Percentiles rank a stretch among this genome's conserved stretches.
phyloP scores from a whole-genome alignment of 1,140 invertebrate genomes.

The Sinella curviseta region DNA sequence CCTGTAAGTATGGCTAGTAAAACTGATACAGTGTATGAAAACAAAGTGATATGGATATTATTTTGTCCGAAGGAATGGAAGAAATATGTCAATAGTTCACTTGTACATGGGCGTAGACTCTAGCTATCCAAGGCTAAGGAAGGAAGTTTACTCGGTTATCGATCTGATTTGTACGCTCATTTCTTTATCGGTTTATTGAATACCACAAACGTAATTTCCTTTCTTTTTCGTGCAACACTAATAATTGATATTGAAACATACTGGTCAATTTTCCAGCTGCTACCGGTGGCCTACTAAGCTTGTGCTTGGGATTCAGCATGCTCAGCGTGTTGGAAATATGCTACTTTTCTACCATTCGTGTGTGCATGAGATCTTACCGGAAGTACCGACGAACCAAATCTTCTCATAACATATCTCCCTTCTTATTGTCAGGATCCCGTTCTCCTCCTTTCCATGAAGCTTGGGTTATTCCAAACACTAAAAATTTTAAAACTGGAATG shows the following conservation, averaged over 20 bases:
- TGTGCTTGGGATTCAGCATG: background rate
- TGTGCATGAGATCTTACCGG: background rate
- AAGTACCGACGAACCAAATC: background rate
- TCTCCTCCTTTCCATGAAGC: too few species aligned
- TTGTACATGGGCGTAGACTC: constrained; percentile 32
- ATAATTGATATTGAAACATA: too few species aligned
- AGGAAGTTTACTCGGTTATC: constrained; percentile 29
- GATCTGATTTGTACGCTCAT: constrained; percentile 25
- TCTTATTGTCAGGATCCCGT: too few species aligned
- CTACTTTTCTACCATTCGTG: constrained; percentile 3
- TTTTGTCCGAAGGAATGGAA: background rate
- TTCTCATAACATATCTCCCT: too few species aligned
- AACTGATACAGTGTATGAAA: too few species aligned
- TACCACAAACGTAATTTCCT: too few species aligned
- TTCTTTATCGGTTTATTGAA: background rate
- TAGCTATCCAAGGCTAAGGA: constrained; percentile 31
- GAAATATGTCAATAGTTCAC: constrained; percentile 41
- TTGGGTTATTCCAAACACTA: too few species aligned
- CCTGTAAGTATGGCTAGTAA: constrained; percentile 9
- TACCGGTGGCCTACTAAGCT: constrained; percentile 64
- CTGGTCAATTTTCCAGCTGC: constrained; percentile 54
- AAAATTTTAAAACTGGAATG: too few species aligned
- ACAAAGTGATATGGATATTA: background rate
- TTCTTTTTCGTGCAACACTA: background rate
- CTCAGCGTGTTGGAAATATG: constrained; percentile 2